Conservation (phyloP, 2,888 invertebrate species). For the Drosophila flavopinicola region DNA sequence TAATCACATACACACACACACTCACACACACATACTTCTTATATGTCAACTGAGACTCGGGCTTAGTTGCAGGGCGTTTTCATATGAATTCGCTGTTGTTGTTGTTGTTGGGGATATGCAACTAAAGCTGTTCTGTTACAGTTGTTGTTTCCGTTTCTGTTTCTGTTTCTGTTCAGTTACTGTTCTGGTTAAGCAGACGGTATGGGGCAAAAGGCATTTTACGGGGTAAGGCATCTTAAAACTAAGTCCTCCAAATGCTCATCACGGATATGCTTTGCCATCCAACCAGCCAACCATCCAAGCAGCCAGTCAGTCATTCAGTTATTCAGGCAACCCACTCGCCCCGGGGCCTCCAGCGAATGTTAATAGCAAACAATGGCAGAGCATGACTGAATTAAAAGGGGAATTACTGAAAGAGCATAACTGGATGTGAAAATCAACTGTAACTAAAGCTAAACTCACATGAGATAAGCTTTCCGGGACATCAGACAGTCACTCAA, state of each 20-base stretch:
- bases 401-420: constrained; percentile 48
- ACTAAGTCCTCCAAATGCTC: constrained; percentile 65
- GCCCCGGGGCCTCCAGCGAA: constrained; percentile 20
- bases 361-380: constrained; percentile 60
- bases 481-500: constrained; percentile 10
- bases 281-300: background rate
- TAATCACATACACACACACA: constrained; percentile 39
- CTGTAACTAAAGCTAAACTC: constrained; percentile 7
- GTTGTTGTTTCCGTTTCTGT: constrained; percentile 26
- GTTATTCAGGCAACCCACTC: constrained; percentile 6
- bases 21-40: constrained; percentile 20
- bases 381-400: constrained; percentile 62
- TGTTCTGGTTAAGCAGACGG: constrained; percentile 5
- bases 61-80: constrained; percentile 46
- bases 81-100: constrained; percentile 36
- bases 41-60: constrained; percentile 49
- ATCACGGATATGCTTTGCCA: constrained; percentile 53
- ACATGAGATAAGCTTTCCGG: background rate
- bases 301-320: background rate
- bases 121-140: constrained; percentile 41
- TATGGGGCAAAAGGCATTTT: background rate
- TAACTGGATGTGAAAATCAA: constrained; percentile 14
- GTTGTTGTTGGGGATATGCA: constrained; percentile 41
- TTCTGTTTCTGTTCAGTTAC: constrained; percentile 2
- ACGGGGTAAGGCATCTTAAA: constrained; percentile 44